A percentile compares a stretch with the other conserved stretches of the same genome.
Conservation (phyloP, 2,888 invertebrate genomes). For the Hydraecia micacea region DNA sequence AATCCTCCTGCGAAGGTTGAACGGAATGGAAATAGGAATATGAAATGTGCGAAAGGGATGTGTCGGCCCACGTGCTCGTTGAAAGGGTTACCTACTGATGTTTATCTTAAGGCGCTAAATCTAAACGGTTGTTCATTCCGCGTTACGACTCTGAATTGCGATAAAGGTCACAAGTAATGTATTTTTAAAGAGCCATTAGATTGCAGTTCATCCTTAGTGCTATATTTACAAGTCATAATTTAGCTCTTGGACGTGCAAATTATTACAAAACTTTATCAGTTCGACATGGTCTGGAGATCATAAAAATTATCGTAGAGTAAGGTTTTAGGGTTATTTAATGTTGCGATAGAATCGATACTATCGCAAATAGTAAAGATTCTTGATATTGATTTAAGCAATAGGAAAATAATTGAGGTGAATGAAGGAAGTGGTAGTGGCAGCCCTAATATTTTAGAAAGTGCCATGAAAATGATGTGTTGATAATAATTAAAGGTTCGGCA, state of each 20-base stretch:
- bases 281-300: conserved; percentile 60
- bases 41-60: conserved; percentile 89
- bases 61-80: conserved; percentile 81
- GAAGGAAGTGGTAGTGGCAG: conserved; percentile 70
- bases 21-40: conserved; percentile 89
- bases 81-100: conserved; percentile 86
- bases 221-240: conserved; percentile 61
- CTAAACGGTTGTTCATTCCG: conserved; percentile 82
- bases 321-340: conserved; percentile 48
- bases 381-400: conserved; percentile 36
- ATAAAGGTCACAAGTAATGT: conserved; percentile 62
- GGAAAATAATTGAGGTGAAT: conserved; percentile 30
- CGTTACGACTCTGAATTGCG: conserved; percentile 67
- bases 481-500: conserved; percentile 90
- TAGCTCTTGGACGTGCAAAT: conserved; percentile 61
- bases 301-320: conserved; percentile 48
- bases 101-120: conserved; percentile 85
- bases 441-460: conserved; percentile 83
- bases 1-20: conserved; percentile 89
- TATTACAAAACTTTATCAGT: conserved; percentile 65
- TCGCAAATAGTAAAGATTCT: conserved; percentile 33
- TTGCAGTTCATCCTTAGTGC: conserved; percentile 57
- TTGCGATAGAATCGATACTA: too few species aligned
- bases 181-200: conserved; percentile 63
- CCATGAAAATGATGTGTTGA: conserved; percentile 90